phyloP scores from a whole-genome alignment of 2,888 invertebrate genomes.

The Ormyrus labotus region DNA sequence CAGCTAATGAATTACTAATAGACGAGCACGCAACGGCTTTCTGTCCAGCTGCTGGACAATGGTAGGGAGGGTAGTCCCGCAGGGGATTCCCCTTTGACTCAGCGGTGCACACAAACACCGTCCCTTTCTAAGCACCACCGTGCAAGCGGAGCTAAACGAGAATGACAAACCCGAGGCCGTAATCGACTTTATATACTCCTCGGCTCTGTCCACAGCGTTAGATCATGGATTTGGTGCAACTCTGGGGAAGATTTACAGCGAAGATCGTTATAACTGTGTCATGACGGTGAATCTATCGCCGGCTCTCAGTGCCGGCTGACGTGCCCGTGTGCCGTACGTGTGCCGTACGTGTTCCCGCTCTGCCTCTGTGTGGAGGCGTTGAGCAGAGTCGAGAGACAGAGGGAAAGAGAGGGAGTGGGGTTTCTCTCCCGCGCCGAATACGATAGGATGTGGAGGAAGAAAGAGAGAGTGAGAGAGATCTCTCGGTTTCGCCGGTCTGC shows the following conservation, averaged over 20 bases:
- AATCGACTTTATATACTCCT: slow-evolving; percentile 74
- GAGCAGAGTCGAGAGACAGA: slow-evolving; percentile 49
- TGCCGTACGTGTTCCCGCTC: slow-evolving; percentile 5
- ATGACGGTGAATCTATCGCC: slow-evolving; percentile 64
- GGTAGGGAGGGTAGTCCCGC: slow-evolving; percentile 37
- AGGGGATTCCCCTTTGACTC: slow-evolving; percentile 53
- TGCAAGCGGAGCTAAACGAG: slow-evolving; percentile 67
- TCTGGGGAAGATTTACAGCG: slow-evolving; percentile 72
- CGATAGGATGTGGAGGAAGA: neutral
- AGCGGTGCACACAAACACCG: slow-evolving; percentile 51
- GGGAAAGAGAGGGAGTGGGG: slow-evolving; percentile 18
- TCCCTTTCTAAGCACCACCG: slow-evolving; percentile 60
- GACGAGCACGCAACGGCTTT: neutral
- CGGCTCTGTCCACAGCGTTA: slow-evolving; percentile 71
- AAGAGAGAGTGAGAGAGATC: slow-evolving; percentile 6
- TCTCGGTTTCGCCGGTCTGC: neutral
- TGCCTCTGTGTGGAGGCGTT: slow-evolving; percentile 6
- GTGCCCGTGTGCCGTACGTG: neutral
- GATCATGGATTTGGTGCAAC: slow-evolving; percentile 74
- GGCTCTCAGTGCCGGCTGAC: slow-evolving; percentile 53
- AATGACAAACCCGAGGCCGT: slow-evolving; percentile 72
- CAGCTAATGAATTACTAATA: slow-evolving; percentile 16
- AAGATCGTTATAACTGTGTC: slow-evolving; percentile 71
- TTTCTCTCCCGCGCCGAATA: no score
- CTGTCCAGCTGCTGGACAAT: slow-evolving; percentile 20